Conservation (phyloP, 2,797 vertebrate genomes). For the Tapera naevia region DNA sequence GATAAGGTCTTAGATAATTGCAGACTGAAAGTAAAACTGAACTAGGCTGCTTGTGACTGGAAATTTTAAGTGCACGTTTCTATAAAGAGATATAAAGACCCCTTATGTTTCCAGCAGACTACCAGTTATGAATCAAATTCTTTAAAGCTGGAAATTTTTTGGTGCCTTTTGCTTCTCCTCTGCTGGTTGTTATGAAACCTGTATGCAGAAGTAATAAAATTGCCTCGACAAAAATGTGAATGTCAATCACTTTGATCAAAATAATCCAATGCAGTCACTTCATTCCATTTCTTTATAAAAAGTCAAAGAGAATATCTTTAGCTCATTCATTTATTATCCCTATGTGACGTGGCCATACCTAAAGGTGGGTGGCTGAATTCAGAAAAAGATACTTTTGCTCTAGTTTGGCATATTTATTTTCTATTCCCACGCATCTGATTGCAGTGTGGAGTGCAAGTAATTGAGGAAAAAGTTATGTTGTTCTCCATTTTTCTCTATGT, state of each 20-base stretch:
- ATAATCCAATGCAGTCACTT: background rate
- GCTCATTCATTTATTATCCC: background rate
- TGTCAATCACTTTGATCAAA: background rate
- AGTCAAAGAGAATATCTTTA: background rate
- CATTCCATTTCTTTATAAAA: background rate
- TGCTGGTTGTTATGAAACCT: background rate
- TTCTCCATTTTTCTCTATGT: background rate
- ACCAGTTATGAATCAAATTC: background rate
- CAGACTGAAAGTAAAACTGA: slow-evolving; percentile 73
- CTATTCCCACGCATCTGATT: background rate
- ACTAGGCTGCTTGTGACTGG: slow-evolving; percentile 43
- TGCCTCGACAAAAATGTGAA: background rate
- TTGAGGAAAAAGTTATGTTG: background rate
- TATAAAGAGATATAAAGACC: background rate
- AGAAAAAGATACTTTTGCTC: background rate
- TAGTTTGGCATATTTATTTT: background rate
- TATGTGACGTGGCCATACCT: background rate
- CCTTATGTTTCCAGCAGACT: background rate
- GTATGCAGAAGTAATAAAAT: background rate
- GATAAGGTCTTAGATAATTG: slow-evolving; percentile 78
- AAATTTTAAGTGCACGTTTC: slow-evolving; percentile 36
- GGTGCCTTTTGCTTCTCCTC: background rate
- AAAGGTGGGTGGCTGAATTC: background rate
- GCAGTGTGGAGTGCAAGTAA: background rate
- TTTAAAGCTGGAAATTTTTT: background rate